Percentiles rank a stretch among this genome's conserved stretches.
Evolutionary conservation across 2,113 vertebrate species (phyloP).

Genomic region (Callionymus lyra): DNA sequence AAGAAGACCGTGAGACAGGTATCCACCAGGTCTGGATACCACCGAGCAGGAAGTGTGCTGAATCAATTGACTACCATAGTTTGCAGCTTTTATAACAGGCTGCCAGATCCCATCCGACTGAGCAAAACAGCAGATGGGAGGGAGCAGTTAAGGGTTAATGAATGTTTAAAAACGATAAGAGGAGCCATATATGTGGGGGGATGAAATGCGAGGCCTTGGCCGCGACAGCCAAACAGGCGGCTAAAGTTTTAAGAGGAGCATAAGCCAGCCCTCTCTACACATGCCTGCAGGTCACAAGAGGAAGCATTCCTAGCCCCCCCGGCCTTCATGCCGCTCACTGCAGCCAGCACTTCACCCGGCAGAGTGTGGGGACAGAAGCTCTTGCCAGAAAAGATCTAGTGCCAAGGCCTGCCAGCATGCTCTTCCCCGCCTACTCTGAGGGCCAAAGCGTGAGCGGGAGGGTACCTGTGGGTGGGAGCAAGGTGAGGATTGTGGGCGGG

Average conservation of each 20-base stretch:
- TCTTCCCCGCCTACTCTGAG: conserved; percentile 65
- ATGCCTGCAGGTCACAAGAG: conserved; percentile 49
- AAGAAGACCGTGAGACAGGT: too few relatives aligned
- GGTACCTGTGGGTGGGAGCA: conserved; percentile 54
- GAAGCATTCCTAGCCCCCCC: conserved; percentile 41
- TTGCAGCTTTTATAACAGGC: conserved; percentile 29
- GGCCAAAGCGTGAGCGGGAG: conserved; percentile 56
- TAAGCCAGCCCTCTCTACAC: conserved; percentile 34
- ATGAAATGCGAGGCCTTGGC: conserved; percentile 18
- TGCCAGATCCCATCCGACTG: conserved; percentile 13
- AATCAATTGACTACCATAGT: conserved; percentile 42
- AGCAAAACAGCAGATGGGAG: conserved; percentile 21
- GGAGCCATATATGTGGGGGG: conserved; percentile 1
- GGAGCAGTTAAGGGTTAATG: conserved; percentile 16
- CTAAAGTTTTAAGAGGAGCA: conserved; percentile 31
- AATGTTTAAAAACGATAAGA: not conserved
- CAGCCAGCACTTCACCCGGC: conserved; percentile 55
- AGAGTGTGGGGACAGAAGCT: conserved; percentile 56
- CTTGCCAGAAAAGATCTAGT: conserved; percentile 56
- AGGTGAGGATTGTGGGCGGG: conserved; percentile 69
- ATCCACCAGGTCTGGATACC: conserved; percentile 35
- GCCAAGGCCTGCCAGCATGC: conserved; percentile 59
- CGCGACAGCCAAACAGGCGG: conserved; percentile 31
- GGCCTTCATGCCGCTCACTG: conserved; percentile 58
- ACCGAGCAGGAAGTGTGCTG: conserved; percentile 30